Conservation (phyloP, 2,797 vertebrate genomes). For the Bovichtus variegatus region DNA sequence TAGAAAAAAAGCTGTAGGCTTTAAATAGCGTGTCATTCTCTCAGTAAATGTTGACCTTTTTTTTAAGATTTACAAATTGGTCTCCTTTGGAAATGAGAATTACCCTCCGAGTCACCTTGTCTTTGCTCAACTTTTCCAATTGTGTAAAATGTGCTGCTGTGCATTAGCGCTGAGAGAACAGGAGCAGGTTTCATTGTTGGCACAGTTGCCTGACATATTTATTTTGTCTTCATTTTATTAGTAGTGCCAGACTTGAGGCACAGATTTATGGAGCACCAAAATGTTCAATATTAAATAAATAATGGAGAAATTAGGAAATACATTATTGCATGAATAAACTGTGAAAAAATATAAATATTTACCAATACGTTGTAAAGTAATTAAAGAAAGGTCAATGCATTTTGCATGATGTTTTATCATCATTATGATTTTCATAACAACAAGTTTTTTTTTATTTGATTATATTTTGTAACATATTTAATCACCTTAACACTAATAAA, state of each 20-base stretch:
- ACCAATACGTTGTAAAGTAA: not conserved
- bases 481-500: no score
- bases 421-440: no score
- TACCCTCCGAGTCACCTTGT: conserved; percentile 25
- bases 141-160: conserved; percentile 21
- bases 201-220: not conserved
- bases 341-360: not conserved
- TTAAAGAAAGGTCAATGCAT: not conserved
- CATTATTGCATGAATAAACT: not conserved
- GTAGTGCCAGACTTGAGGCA: not conserved
- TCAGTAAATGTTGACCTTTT: conserved; percentile 39
- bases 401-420: not conserved
- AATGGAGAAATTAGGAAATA: not conserved
- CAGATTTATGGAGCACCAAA: not conserved
- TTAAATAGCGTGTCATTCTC: conserved; percentile 16
- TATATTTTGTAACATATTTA: not conserved
- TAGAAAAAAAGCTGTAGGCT: conserved; percentile 30
- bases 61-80: conserved; percentile 16
- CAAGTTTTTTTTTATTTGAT: not conserved
- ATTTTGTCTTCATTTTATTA: conserved; percentile 6
- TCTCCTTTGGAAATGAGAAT: conserved; percentile 29
- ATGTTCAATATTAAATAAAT: not conserved
- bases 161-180: not conserved
- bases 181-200: not conserved
- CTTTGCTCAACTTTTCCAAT: conserved; percentile 20